phyloP scores from a whole-genome alignment of 2,113 vertebrate genomes.

The Prolemur simus region DNA sequence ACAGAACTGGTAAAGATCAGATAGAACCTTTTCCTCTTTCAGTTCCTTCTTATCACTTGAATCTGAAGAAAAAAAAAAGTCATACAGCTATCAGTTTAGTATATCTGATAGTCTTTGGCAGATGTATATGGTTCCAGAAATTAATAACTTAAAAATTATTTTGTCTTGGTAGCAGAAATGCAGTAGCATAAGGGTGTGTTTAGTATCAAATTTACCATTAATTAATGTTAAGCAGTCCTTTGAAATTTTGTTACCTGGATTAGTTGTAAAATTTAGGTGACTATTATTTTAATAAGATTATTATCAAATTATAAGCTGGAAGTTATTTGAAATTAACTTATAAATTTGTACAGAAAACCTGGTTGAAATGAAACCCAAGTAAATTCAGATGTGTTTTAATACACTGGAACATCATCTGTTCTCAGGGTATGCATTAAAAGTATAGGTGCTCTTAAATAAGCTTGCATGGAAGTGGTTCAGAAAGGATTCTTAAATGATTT shows the following conservation, averaged over 20 bases:
- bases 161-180: not conserved
- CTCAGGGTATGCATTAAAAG: not conserved
- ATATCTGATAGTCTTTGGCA: constrained; percentile 32
- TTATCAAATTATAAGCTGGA: not conserved
- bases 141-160: constrained; percentile 59
- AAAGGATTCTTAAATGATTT: not conserved
- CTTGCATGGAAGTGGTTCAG: not conserved
- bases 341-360: not conserved
- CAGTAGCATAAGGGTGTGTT: not conserved
- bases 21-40: constrained; percentile 81
- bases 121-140: not conserved
- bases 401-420: accelerated
- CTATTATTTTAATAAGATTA: not conserved
- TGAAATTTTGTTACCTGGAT: not conserved
- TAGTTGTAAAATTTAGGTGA: not conserved
- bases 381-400: not conserved
- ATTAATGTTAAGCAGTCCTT: not conserved
- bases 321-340: not conserved
- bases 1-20: constrained; percentile 76
- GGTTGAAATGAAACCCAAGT: not conserved
- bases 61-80: constrained; percentile 47
- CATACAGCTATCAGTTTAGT: not conserved
- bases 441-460: not conserved
- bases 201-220: not conserved
- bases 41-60: constrained; percentile 67